Percentiles rank a stretch among this genome's conserved stretches.
These are phyloP conservation scores for Hylia prasina DNA, from an alignment of 2,113 vertebrate genomes.

Conservation along the genomic window DNA sequence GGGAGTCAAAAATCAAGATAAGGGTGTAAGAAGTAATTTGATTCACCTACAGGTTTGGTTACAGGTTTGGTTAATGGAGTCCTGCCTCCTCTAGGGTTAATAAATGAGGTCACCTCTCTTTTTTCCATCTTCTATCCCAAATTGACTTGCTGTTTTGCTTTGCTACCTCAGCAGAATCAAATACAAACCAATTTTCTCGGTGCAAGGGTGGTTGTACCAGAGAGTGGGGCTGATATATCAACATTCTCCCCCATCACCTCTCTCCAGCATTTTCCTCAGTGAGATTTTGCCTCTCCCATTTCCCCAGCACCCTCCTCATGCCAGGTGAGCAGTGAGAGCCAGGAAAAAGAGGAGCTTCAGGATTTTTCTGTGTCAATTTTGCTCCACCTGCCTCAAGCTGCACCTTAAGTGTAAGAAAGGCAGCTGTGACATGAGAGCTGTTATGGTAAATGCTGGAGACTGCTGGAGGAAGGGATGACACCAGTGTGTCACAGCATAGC, in stretches of 20 bases:
- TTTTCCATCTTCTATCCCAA: constrained; percentile 11
- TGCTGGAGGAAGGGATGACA: neutral
- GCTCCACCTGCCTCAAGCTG: neutral
- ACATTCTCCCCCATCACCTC: neutral
- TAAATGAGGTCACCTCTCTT: neutral
- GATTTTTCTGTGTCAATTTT: neutral
- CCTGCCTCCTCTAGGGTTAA: neutral
- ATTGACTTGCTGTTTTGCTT: constrained; percentile 18
- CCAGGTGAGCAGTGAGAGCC: neutral
- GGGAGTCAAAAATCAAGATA: neutral
- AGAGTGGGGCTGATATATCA: neutral
- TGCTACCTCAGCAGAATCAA: constrained; percentile 33
- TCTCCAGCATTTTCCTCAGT: neutral
- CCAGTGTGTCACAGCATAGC: neutral
- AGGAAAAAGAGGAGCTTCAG: neutral
- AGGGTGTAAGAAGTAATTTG: neutral
- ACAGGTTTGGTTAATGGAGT: neutral
- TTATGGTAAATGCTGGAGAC: neutral
- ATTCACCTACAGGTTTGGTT: neutral
- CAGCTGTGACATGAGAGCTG: neutral
- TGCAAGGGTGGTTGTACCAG: neutral
- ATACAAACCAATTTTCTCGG: constrained; percentile 11
- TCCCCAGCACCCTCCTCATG: neutral
- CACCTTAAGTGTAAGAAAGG: neutral
- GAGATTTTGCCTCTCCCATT: neutral